phyloP scores from a whole-genome alignment of 1,140 invertebrate genomes.

The Alviniconcha marisindica region DNA sequence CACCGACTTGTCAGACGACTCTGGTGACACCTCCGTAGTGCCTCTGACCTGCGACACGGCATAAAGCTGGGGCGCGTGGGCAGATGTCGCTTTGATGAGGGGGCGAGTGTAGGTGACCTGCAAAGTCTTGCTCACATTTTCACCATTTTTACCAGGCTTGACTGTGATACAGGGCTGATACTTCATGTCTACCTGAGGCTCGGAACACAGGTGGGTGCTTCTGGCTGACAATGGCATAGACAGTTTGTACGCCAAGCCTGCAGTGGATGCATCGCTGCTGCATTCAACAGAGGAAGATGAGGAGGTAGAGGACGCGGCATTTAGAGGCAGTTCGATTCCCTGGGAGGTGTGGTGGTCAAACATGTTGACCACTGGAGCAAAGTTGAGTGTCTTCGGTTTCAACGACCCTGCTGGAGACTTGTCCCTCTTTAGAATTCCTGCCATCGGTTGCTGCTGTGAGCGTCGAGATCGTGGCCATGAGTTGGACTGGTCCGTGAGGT shows the following conservation, averaged over 20 bases:
- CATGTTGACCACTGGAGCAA: constrained; percentile 66
- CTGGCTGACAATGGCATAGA: constrained; percentile 11
- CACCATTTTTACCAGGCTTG: constrained; percentile 55
- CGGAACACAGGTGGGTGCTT: not conserved
- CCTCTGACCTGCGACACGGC: constrained; percentile 2
- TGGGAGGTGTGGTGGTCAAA: constrained; percentile 57
- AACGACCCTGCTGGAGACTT: constrained; percentile 48
- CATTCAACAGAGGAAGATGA: constrained; percentile 11
- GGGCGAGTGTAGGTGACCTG: constrained; percentile 17
- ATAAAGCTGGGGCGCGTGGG: not conserved
- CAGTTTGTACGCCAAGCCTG: constrained; percentile 28
- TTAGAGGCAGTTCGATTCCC: constrained; percentile 58
- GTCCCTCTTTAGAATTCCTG: constrained; percentile 67
- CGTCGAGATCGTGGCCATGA: constrained; percentile 67
- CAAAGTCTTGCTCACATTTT: not conserved
- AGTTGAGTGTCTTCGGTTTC: constrained; percentile 67
- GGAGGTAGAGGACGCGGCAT: constrained; percentile 31
- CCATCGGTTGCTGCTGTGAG: constrained; percentile 28
- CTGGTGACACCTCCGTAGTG: not conserved
- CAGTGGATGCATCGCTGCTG: constrained; percentile 38
- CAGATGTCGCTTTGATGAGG: constrained; percentile 30
- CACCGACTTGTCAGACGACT: constrained; percentile 34
- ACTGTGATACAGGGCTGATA: constrained; percentile 65
- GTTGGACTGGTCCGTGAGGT: constrained; percentile 50
- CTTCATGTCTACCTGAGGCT: constrained; percentile 51